Evolutionary conservation across 2,113 vertebrate genomes (phyloP).

Genomic region (Numenius arquata): DNA sequence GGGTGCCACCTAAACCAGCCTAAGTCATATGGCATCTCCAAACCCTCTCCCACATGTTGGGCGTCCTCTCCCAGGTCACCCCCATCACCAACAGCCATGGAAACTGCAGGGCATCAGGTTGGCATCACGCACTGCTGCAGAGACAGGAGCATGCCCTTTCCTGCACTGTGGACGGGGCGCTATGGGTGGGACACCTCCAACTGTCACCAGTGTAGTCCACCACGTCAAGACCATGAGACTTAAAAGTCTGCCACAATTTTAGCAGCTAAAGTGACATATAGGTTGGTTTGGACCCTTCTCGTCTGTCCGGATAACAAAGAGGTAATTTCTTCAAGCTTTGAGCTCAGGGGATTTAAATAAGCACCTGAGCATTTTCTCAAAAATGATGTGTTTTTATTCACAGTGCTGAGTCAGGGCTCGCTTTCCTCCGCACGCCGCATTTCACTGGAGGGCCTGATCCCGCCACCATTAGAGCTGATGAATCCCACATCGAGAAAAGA

Average conservation of each 20-base stretch:
- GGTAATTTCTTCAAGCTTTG: not conserved
- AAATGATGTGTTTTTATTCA: not conserved
- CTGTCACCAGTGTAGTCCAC: not conserved
- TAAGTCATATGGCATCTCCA: not conserved
- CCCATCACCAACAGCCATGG: not conserved
- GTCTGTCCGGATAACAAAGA: not conserved
- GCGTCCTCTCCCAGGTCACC: not conserved
- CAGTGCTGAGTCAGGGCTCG: constrained; percentile 41
- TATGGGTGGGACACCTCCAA: accelerated
- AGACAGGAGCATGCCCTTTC: not conserved
- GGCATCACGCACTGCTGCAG: not conserved
- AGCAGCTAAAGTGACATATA: not conserved
- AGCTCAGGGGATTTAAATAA: not conserved
- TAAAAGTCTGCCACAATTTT: not conserved
- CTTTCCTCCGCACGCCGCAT: not conserved
- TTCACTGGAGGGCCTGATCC: not conserved
- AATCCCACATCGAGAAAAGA: not conserved
- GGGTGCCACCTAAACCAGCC: not conserved
- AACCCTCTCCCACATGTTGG: not conserved
- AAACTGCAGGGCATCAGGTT: not conserved
- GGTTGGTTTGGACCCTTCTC: not conserved
- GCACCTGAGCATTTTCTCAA: accelerated
- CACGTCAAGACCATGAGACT: not conserved
- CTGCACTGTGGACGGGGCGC: not conserved
- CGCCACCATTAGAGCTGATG: constrained; percentile 11